Evolutionary conservation across 2,797 vertebrate genomes (phyloP), one percentile per base, ranked within the genome.

Genomic region (Chloroceryle amazona): DNA sequence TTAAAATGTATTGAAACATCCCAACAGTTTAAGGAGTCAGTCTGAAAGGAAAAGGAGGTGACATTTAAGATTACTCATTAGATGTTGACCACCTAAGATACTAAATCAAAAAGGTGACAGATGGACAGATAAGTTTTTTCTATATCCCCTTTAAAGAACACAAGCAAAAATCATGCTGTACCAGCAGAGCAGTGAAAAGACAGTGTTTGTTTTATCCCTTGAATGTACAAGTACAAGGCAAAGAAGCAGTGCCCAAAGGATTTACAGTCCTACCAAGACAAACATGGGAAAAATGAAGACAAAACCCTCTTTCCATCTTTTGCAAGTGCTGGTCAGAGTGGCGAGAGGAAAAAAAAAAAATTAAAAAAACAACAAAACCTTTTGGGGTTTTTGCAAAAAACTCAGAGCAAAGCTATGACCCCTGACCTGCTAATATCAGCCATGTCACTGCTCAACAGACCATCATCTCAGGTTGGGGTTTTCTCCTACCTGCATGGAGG

Each of bases 1-100:
- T 91, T 55, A 26, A 75, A 94, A 71, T 14, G 19, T 22, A 70
- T 52, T 82, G 87, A 79, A 96, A 84, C 73, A 75, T 55, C 79
- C 73, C 82, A 89, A 26, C 49, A 81, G 71, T 17, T 82, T 74
- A 51, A 78, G 58, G 37, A 93, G 44, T 78, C 46, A 3, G 55
- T 37, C 51, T 52, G 54, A 75, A 78, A 83, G 81, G 60, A 70
- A 81, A 62, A 70, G 39, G 39, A 49, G 67, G 41, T 70, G 73
- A 31, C 73, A 70, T 83, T 91, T 68, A 22, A 49, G 42, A 88
- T 62, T 66, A 72, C 68, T 75, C 66, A 73, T 70, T 67, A 63
- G 47, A 62, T 72, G 41, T 58, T 42, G 82, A 91, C 70, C 93
- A 93, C 87, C 68, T 41, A 75, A 81, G 66, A 86, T 19, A 42